phyloP scores from a whole-genome alignment of 1,140 invertebrate genomes.

The Camponotus pennsylvanicus region DNA sequence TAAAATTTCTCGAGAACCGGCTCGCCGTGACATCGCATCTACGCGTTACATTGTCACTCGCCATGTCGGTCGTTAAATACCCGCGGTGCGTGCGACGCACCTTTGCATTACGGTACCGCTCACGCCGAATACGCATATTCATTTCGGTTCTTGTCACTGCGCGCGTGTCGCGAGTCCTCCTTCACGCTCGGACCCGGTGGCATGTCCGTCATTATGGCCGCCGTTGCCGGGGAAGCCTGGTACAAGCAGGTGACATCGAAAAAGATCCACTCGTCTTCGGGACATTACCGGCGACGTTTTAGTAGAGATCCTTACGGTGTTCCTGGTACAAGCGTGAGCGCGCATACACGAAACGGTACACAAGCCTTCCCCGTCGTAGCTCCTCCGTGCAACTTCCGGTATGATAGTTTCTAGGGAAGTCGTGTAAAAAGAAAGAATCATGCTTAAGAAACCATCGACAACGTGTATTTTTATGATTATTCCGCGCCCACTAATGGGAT shows the following conservation, averaged over 20 bases:
- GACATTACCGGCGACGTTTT: constrained; percentile 46
- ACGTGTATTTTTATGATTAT: constrained; percentile 39
- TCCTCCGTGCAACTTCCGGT: constrained; percentile 63
- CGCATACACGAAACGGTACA: constrained; percentile 61
- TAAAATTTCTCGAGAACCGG: not conserved
- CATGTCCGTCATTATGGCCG: constrained; percentile 40
- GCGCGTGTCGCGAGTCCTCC: constrained; percentile 22
- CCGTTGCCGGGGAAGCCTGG: not conserved
- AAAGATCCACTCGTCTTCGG: constrained; percentile 52
- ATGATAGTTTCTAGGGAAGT: constrained; percentile 68
- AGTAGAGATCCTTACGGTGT: constrained; percentile 27
- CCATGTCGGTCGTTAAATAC: constrained; percentile 26
- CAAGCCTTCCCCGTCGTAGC: constrained; percentile 18
- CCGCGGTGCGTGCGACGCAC: not conserved
- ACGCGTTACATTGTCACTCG: constrained; percentile 1
- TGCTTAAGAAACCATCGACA: constrained; percentile 12
- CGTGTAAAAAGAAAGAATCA: constrained; percentile 7
- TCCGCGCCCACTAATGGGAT: not conserved
- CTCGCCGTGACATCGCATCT: not conserved
- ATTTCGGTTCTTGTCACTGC: constrained; percentile 40
- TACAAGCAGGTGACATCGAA: constrained; percentile 44
- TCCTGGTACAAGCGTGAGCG: constrained; percentile 52
- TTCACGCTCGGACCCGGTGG: constrained; percentile 44
- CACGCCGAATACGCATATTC: constrained; percentile 51
- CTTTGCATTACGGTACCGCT: not conserved